Conservation (phyloP, 2,113 vertebrate species). For the Eupsittula cactorum region DNA sequence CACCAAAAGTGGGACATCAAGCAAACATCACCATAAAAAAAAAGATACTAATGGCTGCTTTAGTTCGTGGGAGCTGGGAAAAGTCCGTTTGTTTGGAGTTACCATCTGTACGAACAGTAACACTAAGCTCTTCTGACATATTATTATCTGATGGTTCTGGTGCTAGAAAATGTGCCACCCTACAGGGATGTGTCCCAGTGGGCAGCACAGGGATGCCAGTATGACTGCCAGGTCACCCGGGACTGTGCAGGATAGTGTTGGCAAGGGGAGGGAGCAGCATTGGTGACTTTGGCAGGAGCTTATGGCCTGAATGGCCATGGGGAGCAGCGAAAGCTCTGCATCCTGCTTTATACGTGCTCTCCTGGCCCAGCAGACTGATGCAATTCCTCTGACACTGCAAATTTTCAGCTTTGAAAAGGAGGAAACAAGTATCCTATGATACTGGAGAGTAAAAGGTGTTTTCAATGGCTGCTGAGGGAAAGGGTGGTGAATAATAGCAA, state of each 20-base stretch:
- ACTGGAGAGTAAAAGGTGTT: neutral
- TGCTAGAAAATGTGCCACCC: neutral
- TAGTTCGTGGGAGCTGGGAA: neutral
- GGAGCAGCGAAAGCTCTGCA: neutral
- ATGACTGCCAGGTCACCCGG: neutral
- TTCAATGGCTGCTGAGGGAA: neutral
- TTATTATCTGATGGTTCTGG: neutral
- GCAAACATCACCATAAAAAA: neutral
- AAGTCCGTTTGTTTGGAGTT: neutral
- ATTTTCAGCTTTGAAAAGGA: neutral
- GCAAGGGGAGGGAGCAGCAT: neutral
- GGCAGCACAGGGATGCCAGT: neutral
- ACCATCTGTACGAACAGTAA: too few relatives aligned
- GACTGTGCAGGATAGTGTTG: neutral
- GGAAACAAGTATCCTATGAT: neutral
- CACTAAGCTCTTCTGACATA: neutral
- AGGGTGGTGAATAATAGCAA: neutral
- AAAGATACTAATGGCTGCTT: neutral
- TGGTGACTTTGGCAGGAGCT: neutral
- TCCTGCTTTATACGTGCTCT: neutral
- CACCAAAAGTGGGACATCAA: neutral
- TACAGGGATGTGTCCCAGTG: neutral
- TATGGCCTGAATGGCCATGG: fast-evolving
- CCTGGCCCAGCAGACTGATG: neutral
- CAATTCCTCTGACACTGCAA: neutral